Conservation (phyloP, 2,113 vertebrate species). For the Varanus komodoensis region DNA sequence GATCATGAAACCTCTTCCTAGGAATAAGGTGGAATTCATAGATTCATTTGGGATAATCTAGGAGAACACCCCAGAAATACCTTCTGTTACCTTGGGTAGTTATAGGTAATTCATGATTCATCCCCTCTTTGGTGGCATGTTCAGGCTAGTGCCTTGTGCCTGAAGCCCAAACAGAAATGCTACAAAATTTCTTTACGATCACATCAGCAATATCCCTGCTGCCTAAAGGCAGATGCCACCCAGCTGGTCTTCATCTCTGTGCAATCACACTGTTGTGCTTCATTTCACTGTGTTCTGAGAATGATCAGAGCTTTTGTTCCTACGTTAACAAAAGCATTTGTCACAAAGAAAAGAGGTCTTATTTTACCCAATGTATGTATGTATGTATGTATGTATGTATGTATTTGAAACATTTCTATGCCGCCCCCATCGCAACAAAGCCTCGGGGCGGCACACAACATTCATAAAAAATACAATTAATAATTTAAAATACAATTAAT, state of each 20-base stretch:
- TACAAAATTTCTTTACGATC: not conserved
- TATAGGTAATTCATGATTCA: not conserved
- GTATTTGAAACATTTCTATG: no score
- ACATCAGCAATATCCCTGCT: not conserved
- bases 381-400: no score
- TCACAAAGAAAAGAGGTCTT: not conserved
- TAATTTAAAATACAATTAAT: no score
- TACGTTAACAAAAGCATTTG: not conserved
- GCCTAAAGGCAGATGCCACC: not conserved
- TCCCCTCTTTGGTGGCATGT: not conserved
- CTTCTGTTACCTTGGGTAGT: not conserved
- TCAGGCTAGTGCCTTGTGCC: not conserved
- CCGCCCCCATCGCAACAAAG: no score
- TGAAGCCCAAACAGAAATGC: slow-evolving; percentile 10
- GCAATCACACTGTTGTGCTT: not conserved
- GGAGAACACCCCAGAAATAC: not conserved
- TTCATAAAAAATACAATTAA: no score
- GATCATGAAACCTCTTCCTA: not conserved
- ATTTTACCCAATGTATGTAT: no score
- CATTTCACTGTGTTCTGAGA: not conserved
- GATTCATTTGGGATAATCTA: not conserved
- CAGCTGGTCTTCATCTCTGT: not conserved
- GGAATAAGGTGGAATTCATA: slow-evolving; percentile 1
- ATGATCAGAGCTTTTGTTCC: not conserved
- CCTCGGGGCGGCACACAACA: no score